These are phyloP conservation scores for Melanerpes aurifrons DNA, from an alignment of 2,113 vertebrate genomes.

Conservation along the genomic window DNA sequence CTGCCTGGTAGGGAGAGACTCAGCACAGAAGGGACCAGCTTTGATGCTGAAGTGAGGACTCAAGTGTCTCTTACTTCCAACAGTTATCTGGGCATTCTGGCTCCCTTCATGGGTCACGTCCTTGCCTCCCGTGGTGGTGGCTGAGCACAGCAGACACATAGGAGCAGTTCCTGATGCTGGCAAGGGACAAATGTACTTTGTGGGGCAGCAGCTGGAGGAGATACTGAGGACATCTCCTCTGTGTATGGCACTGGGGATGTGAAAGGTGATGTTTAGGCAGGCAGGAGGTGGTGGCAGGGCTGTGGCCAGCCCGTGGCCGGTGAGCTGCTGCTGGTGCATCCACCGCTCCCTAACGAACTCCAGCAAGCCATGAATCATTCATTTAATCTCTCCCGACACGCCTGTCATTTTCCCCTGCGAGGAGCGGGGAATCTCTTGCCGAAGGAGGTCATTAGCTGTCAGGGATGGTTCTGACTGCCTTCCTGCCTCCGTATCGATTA, in stretches of 20 bases:
- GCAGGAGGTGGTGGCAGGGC: not conserved
- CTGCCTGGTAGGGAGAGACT: not conserved
- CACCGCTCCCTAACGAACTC: constrained; percentile 58
- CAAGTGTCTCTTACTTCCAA: not conserved
- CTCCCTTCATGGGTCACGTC: not conserved
- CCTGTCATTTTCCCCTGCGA: constrained; percentile 75
- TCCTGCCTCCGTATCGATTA: constrained; percentile 74
- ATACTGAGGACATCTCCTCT: not conserved
- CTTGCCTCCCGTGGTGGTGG: not conserved
- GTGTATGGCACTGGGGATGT: fast-evolving
- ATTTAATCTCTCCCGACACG: constrained; percentile 77
- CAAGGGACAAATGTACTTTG: not conserved
- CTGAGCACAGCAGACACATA: not conserved
- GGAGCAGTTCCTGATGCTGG: not conserved
- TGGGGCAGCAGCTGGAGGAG: not conserved
- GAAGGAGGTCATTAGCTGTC: constrained; percentile 78
- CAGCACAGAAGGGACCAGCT: not conserved
- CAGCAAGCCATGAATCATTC: constrained; percentile 76
- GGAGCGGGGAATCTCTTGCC: constrained; percentile 71
- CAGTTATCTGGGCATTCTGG: fast-evolving
- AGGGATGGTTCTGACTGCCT: constrained; percentile 72
- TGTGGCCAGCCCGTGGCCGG: not conserved
- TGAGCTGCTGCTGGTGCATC: not conserved
- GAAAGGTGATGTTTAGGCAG: not conserved
- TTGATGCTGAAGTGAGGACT: not conserved